Conservation (phyloP, 2,113 vertebrate species). For the Myrmecobius fasciatus region DNA sequence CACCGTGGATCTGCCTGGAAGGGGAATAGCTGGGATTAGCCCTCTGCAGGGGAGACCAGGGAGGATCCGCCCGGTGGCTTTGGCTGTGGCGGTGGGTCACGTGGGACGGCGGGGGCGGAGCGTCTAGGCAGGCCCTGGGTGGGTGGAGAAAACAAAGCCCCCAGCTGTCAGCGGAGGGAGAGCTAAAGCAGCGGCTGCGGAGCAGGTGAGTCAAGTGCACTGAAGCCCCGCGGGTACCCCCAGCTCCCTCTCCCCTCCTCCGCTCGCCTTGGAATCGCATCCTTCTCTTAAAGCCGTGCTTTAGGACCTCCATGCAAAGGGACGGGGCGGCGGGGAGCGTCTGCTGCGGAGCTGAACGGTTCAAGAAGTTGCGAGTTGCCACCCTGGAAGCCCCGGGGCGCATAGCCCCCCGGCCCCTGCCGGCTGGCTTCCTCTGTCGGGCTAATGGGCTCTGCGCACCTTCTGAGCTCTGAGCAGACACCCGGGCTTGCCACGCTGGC, state of each 20-base stretch:
- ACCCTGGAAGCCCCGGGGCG: neutral
- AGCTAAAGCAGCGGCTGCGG: conserved; percentile 57
- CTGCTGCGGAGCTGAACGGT: neutral
- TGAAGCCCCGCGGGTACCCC: conserved; percentile 59
- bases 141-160: conserved; percentile 84
- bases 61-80: neutral
- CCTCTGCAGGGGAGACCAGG: neutral
- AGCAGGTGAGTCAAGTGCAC: conserved; percentile 81
- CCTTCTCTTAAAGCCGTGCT: neutral
- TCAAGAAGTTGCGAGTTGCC: conserved; percentile 62
- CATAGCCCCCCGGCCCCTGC: neutral
- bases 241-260: conserved; percentile 37
- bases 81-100: conserved; percentile 39
- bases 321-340: neutral
- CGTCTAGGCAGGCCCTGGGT: conserved; percentile 43
- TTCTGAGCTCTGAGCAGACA: conserved; percentile 9
- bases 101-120: conserved; percentile 51
- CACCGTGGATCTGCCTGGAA: neutral
- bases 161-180: conserved; percentile 78
- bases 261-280: neutral
- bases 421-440: neutral
- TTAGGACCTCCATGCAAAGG: neutral
- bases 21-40: neutral
- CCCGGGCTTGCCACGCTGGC: conserved; percentile 78
- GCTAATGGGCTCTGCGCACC: neutral